Percentiles rank a stretch among this genome's conserved stretches.
Conservation (phyloP, 1,140 invertebrate genomes). For the Stenopsyche tienmushanensis region DNA sequence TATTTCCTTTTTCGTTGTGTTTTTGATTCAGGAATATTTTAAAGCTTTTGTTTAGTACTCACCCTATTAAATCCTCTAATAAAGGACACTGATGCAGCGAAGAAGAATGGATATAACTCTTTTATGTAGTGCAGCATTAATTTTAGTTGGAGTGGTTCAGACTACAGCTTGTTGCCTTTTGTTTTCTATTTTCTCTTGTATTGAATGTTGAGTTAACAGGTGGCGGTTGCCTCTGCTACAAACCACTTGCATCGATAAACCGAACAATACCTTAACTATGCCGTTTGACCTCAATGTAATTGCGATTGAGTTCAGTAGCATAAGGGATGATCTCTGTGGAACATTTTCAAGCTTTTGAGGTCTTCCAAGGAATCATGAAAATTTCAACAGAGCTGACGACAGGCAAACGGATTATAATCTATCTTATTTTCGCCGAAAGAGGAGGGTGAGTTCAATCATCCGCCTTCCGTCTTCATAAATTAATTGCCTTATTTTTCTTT, state of each 20-base stretch:
- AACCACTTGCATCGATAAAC: slow-evolving; percentile 19
- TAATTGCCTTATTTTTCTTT: slow-evolving; percentile 8
- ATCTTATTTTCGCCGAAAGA: slow-evolving; percentile 3
- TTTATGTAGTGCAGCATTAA: slow-evolving; percentile 18
- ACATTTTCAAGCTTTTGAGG: background rate
- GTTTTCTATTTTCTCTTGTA: slow-evolving; percentile 12
- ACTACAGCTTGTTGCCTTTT: slow-evolving; percentile 7
- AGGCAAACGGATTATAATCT: background rate
- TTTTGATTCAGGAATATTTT: too few relatives aligned
- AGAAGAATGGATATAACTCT: too few relatives aligned
- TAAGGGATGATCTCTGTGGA: background rate
- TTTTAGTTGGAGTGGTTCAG: slow-evolving; percentile 1
- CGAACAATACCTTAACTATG: slow-evolving; percentile 1
- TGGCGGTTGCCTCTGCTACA: slow-evolving; percentile 37
- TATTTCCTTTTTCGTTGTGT: too few relatives aligned
- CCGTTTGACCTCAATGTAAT: background rate
- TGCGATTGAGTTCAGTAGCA: background rate
- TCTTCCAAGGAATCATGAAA: background rate
- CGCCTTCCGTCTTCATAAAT: slow-evolving; percentile 7
- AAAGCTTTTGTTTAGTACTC: too few relatives aligned
- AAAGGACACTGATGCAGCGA: too few relatives aligned
- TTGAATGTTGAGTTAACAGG: slow-evolving; percentile 38
- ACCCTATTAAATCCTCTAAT: too few relatives aligned
- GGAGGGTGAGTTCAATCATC: slow-evolving; percentile 23
- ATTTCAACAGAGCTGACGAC: background rate